A percentile compares a stretch with the other conserved stretches of the same genome.
Conservation (phyloP, 2,113 vertebrate species). For the Cyprinodon tularosa region DNA sequence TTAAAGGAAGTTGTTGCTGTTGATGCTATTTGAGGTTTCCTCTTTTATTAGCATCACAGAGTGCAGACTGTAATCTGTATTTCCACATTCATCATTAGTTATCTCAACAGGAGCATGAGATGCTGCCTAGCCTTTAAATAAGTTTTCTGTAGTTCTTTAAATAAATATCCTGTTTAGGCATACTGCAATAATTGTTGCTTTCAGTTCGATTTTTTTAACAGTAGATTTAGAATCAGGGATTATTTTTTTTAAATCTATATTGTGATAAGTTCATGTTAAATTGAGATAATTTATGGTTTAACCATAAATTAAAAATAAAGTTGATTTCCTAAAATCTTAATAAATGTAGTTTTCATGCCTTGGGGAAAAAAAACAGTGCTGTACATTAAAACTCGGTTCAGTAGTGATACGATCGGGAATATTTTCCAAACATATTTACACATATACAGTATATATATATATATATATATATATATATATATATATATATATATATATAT, state of each 20-base stretch:
- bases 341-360: no score
- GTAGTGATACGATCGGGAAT: no score
- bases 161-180: constrained; percentile 23
- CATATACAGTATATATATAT: no score
- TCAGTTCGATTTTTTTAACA: neutral
- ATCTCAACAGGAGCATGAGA: constrained; percentile 53
- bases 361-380: no score
- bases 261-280: no score
- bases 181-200: neutral
- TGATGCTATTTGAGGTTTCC: constrained; percentile 49
- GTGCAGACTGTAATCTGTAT: constrained; percentile 34
- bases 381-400: no score
- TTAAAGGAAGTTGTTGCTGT: constrained; percentile 38
- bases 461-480: no score
- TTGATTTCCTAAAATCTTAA: no score
- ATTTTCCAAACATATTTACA: no score
- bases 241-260: neutral
- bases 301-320: no score
- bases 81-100: constrained; percentile 67
- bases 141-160: constrained; percentile 19
- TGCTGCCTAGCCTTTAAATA: constrained; percentile 21
- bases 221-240: neutral
- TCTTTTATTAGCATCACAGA: constrained; percentile 74
- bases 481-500: no score
- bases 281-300: no score